Evolutionary conservation across 1,140 invertebrate genomes (phyloP).

Genomic region (Ceratina calcarata): DNA sequence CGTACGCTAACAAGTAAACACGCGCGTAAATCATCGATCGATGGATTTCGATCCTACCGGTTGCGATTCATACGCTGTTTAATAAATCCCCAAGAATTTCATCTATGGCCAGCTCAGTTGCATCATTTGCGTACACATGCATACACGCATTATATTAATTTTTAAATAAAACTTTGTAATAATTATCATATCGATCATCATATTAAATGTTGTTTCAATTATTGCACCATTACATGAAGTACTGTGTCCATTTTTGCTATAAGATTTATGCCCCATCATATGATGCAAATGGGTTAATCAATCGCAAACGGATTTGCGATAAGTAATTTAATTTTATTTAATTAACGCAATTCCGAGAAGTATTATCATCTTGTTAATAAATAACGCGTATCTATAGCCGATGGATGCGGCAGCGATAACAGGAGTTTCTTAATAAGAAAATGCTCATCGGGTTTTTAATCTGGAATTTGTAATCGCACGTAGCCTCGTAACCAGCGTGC

Average conservation of each 20-base stretch:
- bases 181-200: not conserved
- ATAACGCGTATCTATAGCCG: not conserved
- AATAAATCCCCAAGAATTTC: no score
- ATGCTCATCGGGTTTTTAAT: not conserved
- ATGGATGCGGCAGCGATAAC: no score
- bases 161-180: conserved; percentile 12
- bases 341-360: not conserved
- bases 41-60: not conserved
- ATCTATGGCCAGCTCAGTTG: no score
- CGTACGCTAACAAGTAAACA: conserved; percentile 42
- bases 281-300: not conserved
- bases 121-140: no score
- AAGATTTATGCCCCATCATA: no score
- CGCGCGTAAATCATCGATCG: conserved; percentile 9
- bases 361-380: no score
- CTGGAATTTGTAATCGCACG: not conserved
- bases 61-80: no score
- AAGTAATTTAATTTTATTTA: not conserved
- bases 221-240: no score
- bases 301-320: not conserved
- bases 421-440: not conserved
- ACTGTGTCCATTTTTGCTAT: no score
- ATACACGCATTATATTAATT: no score
- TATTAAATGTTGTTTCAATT: no score
- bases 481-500: no score